Conservation (phyloP, 2,888 invertebrate species). For the Globia sparganii region DNA sequence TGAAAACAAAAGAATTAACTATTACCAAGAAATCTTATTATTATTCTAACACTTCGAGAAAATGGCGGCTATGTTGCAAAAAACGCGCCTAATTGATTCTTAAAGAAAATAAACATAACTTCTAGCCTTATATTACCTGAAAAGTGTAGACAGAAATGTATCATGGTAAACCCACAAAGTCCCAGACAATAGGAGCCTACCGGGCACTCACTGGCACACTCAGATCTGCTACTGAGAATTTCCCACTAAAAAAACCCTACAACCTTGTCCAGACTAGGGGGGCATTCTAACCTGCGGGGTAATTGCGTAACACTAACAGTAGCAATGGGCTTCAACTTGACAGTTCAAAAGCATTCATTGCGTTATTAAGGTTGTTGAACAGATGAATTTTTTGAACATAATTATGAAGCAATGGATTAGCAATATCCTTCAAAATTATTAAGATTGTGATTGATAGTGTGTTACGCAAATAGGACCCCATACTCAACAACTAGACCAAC, state of each 20-base stretch:
- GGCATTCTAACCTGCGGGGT: too few species aligned
- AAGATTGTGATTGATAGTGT: too few species aligned
- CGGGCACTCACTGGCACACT: background rate
- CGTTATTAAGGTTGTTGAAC: too few species aligned
- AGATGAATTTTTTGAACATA: too few species aligned
- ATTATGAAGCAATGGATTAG: too few species aligned
- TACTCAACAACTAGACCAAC: background rate
- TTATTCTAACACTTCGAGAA: constrained; percentile 16
- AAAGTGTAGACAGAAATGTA: background rate
- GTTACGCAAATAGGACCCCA: too few species aligned
- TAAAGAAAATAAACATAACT: background rate
- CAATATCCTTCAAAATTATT: too few species aligned
- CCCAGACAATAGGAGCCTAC: too few species aligned
- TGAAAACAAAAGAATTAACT: background rate
- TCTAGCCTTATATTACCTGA: background rate
- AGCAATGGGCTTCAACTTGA: too few species aligned
- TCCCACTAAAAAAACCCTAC: background rate
- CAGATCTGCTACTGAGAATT: background rate
- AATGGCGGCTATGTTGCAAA: background rate
- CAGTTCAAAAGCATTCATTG: too few species aligned
- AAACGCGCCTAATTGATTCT: constrained; percentile 16
- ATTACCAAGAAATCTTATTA: constrained; percentile 8
- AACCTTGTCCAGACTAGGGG: background rate
- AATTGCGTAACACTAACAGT: too few species aligned
- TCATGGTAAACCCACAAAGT: background rate